Conservation (phyloP, 2,888 invertebrate species). For the Erpobdella octoculata region DNA sequence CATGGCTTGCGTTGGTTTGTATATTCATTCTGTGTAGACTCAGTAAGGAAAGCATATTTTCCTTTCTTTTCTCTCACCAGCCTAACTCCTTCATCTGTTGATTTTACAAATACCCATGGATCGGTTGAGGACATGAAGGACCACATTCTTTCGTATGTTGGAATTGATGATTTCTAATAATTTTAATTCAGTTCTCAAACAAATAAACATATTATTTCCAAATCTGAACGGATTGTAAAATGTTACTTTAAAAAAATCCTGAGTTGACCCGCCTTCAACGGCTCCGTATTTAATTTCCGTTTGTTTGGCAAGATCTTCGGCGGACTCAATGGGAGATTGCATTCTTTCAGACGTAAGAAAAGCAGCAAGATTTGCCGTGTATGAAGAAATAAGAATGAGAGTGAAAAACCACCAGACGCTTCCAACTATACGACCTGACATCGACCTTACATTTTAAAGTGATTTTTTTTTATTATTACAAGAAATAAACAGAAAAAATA, state of each 20-base stretch:
- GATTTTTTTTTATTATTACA: not conserved
- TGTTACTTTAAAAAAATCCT: constrained; percentile 71
- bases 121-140: constrained; percentile 80
- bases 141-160: constrained; percentile 83
- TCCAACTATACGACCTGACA: constrained; percentile 88
- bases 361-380: constrained; percentile 88
- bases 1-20: constrained; percentile 74
- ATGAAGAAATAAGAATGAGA: constrained; percentile 89
- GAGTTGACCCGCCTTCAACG: constrained; percentile 65
- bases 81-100: constrained; percentile 71
- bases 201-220: too few species aligned
- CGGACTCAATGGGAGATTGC: constrained; percentile 83
- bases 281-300: constrained; percentile 87
- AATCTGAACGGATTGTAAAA: not conserved
- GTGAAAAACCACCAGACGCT: constrained; percentile 99
- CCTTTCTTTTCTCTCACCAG: constrained; percentile 62
- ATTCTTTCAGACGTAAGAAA: constrained; percentile 92
- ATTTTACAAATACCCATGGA: constrained; percentile 66
- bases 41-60: constrained; percentile 57
- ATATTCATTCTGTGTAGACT: constrained; percentile 65
- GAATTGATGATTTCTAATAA: constrained; percentile 80
- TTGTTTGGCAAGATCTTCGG: constrained; percentile 79
- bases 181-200: too few species aligned
- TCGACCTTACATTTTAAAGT: constrained; percentile 60
- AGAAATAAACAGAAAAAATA: not conserved